Evolutionary conservation across 2,113 vertebrate species (phyloP).

Genomic region (Epinephelus lanceolatus): DNA sequence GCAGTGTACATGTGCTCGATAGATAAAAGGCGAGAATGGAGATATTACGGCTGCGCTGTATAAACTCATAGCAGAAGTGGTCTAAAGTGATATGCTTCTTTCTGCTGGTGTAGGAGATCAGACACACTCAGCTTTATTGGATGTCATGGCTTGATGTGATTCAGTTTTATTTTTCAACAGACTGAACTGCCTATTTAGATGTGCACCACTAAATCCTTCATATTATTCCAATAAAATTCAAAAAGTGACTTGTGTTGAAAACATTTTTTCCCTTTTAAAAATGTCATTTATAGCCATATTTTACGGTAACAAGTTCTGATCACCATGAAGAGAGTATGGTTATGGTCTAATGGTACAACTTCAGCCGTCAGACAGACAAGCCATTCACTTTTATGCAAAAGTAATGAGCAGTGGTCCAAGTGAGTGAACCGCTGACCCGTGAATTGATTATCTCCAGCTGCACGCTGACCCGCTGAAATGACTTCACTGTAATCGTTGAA

Average conservation of each 20-base stretch:
- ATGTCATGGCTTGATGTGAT: constrained; percentile 76
- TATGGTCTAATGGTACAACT: constrained; percentile 33
- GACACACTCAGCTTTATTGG: constrained; percentile 56
- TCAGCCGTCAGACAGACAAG: constrained; percentile 58
- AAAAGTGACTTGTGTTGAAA: constrained; percentile 26
- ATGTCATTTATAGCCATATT: constrained; percentile 24
- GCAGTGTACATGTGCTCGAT: constrained; percentile 58
- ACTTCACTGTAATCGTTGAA: constrained; percentile 65
- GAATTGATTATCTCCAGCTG: constrained; percentile 71
- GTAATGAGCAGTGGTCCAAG: constrained; percentile 51
- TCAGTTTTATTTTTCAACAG: constrained; percentile 60
- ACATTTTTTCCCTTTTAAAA: constrained; percentile 16
- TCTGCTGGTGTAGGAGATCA: constrained; percentile 58
- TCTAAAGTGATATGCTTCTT: constrained; percentile 63
- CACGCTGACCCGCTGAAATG: constrained; percentile 61
- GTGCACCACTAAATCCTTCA: constrained; percentile 40
- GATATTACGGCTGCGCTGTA: constrained; percentile 57
- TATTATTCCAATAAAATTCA: constrained; percentile 32
- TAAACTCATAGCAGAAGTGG: constrained; percentile 51
- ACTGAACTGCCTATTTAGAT: constrained; percentile 49
- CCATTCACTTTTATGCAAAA: constrained; percentile 45
- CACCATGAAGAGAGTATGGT: constrained; percentile 19
- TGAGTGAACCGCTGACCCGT: constrained; percentile 55
- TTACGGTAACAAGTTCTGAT: constrained; percentile 48
- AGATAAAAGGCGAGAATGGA: constrained; percentile 70